Conservation (phyloP, 2,888 invertebrate genomes). For the Leptinotarsa haldemani region DNA sequence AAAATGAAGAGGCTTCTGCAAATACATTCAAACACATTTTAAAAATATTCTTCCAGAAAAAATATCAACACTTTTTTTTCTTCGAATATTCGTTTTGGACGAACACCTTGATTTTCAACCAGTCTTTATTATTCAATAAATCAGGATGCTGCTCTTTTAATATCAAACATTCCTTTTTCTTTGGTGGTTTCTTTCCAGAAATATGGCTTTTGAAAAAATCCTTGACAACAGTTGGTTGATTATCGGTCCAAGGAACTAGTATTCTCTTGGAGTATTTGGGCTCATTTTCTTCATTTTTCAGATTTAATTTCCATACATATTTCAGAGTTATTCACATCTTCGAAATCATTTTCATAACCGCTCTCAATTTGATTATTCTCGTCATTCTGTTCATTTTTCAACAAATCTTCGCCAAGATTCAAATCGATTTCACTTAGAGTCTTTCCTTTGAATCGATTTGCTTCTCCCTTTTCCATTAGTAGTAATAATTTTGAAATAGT, state of each 20-base stretch:
- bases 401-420: constrained; percentile 34
- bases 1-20: too few species aligned
- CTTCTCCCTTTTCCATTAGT: constrained; percentile 44
- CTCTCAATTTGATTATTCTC: too few species aligned
- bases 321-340: too few species aligned
- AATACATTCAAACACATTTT: too few species aligned
- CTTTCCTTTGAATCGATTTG: constrained; percentile 43
- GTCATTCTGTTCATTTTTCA: not conserved
- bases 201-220: constrained; percentile 1
- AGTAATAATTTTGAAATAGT: constrained; percentile 45
- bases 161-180: not conserved
- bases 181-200: not conserved
- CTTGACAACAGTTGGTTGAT: constrained; percentile 7
- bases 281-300: not conserved
- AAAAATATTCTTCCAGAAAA: too few species aligned
- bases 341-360: too few species aligned
- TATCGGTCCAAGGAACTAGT: constrained; percentile 3
- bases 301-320: not conserved
- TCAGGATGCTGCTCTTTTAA: too few species aligned
- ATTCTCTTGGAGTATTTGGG: constrained; percentile 3
- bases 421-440: constrained; percentile 43
- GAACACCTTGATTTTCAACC: too few species aligned
- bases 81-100: too few species aligned
- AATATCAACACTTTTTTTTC: too few species aligned
- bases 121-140: too few species aligned